Conservation (phyloP, 1,140 invertebrate genomes). For the Coenobita brevimanus region DNA sequence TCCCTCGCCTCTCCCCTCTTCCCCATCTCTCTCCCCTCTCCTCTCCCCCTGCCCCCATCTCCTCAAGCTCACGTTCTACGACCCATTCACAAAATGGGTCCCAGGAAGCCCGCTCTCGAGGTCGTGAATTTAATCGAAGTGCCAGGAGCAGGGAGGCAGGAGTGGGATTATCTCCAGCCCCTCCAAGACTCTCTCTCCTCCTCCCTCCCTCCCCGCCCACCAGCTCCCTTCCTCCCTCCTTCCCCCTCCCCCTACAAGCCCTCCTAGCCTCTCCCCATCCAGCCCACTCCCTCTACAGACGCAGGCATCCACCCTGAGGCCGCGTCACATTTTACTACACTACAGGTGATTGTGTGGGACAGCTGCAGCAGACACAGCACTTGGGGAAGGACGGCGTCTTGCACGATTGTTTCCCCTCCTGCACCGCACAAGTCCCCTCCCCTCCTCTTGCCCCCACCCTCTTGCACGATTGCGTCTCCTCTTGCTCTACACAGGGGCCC, state of each 20-base stretch:
- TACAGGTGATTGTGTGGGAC: conserved; percentile 42
- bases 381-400: not conserved
- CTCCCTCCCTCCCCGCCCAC: not conserved
- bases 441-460: not conserved
- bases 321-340: conserved; percentile 32
- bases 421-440: not conserved
- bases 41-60: not conserved
- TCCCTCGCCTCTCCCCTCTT: not conserved
- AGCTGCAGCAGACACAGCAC: conserved; percentile 12
- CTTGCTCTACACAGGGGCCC: too few species aligned
- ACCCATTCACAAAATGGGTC: conserved; percentile 32
- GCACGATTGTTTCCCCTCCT: not conserved
- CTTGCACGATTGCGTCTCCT: too few species aligned
- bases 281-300: too few species aligned
- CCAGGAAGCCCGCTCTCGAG: conserved; percentile 10
- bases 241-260: too few species aligned
- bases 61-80: not conserved
- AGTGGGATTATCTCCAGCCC: conserved; percentile 44
- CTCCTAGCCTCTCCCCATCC: too few species aligned
- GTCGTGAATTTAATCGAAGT: conserved; percentile 51
- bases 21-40: not conserved
- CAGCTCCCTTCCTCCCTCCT: too few species aligned
- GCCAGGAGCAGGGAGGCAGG: conserved; percentile 23
- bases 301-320: not conserved
- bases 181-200: conserved; percentile 14